These are phyloP conservation scores for Oscarella lobularis DNA, from an alignment of 37 sponge, comb jelly and placozoan species.

Conservation along the genomic window DNA sequence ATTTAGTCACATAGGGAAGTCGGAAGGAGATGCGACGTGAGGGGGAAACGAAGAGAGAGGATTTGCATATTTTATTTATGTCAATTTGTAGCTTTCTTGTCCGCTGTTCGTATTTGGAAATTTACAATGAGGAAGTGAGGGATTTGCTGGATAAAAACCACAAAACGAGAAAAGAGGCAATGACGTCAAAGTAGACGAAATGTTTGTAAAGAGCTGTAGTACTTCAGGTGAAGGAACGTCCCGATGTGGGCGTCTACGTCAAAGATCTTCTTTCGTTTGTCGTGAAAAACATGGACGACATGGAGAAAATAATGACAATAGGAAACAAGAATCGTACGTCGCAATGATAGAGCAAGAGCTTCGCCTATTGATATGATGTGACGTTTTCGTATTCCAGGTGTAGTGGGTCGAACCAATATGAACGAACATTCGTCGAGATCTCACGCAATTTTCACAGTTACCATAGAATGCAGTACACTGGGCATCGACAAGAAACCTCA, in stretches of 20 bases:
- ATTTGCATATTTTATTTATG: neutral
- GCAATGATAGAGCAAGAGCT: too few relatives aligned
- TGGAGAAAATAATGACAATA: constrained; percentile 80
- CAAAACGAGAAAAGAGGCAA: constrained; percentile 35
- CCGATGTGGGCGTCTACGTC: constrained; percentile 94
- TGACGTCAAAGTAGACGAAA: neutral
- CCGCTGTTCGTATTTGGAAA: constrained; percentile 87
- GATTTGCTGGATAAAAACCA: constrained; percentile 71
- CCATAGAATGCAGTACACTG: constrained; percentile 74
- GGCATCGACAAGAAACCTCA: constrained; percentile 78
- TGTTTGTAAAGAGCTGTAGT: too few relatives aligned
- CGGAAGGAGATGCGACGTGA: constrained; percentile 55
- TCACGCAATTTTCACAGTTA: constrained; percentile 93
- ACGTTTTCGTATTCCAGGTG: neutral
- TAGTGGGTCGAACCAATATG: constrained; percentile 23
- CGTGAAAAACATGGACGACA: constrained; percentile 83
- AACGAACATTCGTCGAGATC: constrained; percentile 77
- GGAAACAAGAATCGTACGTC: constrained; percentile 66
- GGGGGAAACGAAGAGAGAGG: neutral
- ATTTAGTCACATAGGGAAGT: constrained; percentile 61
- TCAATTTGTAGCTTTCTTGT: constrained; percentile 66
- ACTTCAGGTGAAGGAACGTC: constrained; percentile 63
- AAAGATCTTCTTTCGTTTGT: constrained; percentile 73
- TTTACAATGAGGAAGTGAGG: constrained; percentile 95
- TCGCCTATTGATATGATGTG: neutral